A percentile compares a stretch with the other conserved stretches of the same genome.
Conservation (phyloP, 2,888 invertebrate genomes). For the Cremastinae sp. region DNA sequence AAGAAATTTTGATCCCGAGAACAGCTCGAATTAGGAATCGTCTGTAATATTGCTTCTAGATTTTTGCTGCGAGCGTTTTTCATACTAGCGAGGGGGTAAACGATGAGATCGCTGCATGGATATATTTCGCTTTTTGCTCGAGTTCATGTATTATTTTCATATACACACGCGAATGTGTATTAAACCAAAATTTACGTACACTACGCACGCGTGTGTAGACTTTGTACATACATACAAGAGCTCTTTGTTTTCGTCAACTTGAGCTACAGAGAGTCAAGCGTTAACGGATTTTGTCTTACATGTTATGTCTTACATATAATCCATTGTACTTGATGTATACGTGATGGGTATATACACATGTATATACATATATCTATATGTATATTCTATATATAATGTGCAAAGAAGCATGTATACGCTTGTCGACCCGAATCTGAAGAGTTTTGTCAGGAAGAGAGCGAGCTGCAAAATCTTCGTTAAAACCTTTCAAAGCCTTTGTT, state of each 20-base stretch:
- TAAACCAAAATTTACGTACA: no score
- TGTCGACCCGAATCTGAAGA: conserved; percentile 66
- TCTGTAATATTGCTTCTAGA: conserved; percentile 59
- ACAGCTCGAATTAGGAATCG: conserved; percentile 39
- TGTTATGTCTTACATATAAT: conserved; percentile 71
- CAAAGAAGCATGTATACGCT: conserved; percentile 59
- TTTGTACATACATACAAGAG: conserved; percentile 25
- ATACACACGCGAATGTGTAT: no score
- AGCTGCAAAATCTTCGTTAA: conserved; percentile 28
- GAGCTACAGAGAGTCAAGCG: conserved; percentile 73
- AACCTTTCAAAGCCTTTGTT: conserved; percentile 22
- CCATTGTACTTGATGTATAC: conserved; percentile 64
- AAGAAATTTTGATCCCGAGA: no score
- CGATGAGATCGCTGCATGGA: conserved; percentile 48
- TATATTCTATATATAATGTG: neutral
- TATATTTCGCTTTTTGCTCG: neutral
- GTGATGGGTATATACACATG: neutral
- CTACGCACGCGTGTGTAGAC: conserved; percentile 31
- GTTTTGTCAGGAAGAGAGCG: conserved; percentile 51
- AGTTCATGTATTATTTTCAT: no score
- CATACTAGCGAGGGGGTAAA: conserved; percentile 26
- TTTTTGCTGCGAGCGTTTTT: neutral
- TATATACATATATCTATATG: neutral
- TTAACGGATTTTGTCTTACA: conserved; percentile 79
- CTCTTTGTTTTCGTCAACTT: conserved; percentile 75